These are phyloP conservation scores for Salmo trutta DNA, from an alignment of 2,797 vertebrate species.

Conservation along the genomic window DNA sequence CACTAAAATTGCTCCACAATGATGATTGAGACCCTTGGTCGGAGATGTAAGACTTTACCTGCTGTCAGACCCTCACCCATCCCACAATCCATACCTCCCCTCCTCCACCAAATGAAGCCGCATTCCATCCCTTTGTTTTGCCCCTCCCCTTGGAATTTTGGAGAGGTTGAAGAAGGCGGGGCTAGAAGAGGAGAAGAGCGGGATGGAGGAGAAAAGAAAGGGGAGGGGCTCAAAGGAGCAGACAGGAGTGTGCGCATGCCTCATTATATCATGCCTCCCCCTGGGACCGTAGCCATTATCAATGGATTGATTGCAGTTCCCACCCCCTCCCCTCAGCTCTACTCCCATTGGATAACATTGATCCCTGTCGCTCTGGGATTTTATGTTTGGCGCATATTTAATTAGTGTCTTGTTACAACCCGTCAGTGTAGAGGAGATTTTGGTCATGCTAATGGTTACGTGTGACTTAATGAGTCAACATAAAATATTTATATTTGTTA, in stretches of 20 bases:
- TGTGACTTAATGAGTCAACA: neutral
- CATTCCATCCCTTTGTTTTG: conserved; percentile 67
- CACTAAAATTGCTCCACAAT: too few relatives aligned
- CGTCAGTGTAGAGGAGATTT: conserved; percentile 5
- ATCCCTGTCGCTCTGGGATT: conserved; percentile 63
- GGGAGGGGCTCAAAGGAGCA: conserved; percentile 29
- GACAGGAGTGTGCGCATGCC: conserved; percentile 17
- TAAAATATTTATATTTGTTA: neutral
- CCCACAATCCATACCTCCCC: neutral
- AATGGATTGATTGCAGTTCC: conserved; percentile 74
- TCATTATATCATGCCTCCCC: conserved; percentile 69
- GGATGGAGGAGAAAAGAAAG: neutral
- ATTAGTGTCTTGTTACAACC: conserved; percentile 42
- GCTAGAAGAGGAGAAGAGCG: neutral
- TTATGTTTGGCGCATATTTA: conserved; percentile 66
- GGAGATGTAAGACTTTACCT: neutral
- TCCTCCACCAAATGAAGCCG: conserved; percentile 44
- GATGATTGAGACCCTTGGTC: too few relatives aligned
- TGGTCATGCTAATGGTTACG: conserved; percentile 7
- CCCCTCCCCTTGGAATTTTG: conserved; percentile 61
- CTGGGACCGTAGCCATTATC: conserved; percentile 64
- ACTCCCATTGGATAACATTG: conserved; percentile 62
- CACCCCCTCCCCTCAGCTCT: conserved; percentile 47
- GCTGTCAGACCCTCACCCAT: neutral
- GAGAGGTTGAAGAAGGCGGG: conserved; percentile 30